Conservation (phyloP, 2,113 vertebrate genomes). For the Megalops atlanticus region DNA sequence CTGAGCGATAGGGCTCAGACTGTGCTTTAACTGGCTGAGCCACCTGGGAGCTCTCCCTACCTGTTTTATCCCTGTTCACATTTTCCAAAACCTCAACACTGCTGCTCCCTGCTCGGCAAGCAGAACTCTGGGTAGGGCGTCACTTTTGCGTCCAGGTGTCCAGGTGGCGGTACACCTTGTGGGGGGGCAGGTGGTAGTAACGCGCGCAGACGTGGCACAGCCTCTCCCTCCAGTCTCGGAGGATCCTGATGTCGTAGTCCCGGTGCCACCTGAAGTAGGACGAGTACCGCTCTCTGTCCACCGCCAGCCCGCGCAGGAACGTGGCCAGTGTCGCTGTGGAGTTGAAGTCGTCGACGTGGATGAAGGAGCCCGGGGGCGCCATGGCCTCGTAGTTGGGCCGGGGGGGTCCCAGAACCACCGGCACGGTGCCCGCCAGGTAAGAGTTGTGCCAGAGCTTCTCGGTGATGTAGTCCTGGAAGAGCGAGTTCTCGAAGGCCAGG, state of each 20-base stretch:
- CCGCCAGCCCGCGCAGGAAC: constrained; percentile 56
- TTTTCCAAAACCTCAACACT: no score
- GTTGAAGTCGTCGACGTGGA: constrained; percentile 72
- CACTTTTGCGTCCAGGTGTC: constrained; percentile 72
- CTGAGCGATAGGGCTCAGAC: no score
- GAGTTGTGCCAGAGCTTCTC: constrained; percentile 78
- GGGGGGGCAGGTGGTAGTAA: constrained; percentile 58
- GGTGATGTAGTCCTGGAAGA: constrained; percentile 70
- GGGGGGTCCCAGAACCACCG: constrained; percentile 70
- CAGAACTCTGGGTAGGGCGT: constrained; percentile 40
- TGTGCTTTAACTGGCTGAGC: no score
- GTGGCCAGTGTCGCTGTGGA: constrained; percentile 49
- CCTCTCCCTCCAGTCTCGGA: constrained; percentile 55
- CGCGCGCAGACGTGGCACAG: constrained; percentile 69
- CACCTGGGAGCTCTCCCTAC: no score
- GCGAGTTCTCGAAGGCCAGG: constrained; percentile 79
- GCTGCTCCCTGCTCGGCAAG: neutral
- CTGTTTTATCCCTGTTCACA: no score
- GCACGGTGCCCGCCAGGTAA: constrained; percentile 56
- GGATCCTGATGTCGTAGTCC: constrained; percentile 44
- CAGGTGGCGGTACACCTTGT: constrained; percentile 70
- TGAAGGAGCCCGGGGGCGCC: constrained; percentile 71
- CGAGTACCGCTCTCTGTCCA: constrained; percentile 50
- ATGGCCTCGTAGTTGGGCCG: constrained; percentile 63
- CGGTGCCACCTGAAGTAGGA: constrained; percentile 67